Percentiles rank a stretch among this genome's conserved stretches.
phyloP scores from a whole-genome alignment of 2,113 vertebrate genomes.

The Pitta sordida region DNA sequence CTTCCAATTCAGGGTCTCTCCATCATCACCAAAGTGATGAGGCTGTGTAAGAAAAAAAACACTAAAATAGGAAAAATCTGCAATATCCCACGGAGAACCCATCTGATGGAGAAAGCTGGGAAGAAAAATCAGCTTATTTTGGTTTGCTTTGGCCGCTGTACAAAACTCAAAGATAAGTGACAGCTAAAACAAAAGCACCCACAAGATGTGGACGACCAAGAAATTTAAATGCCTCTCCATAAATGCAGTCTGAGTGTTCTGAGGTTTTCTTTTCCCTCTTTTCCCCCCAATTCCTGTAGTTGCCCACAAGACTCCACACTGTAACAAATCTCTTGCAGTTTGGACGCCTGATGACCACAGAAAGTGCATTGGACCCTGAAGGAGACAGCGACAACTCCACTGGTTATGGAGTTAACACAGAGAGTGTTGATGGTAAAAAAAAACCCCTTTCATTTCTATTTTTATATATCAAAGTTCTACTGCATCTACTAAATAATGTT shows the following conservation, averaged over 20 bases:
- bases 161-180: background rate
- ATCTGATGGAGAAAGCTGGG: background rate
- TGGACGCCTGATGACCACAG: slow-evolving; percentile 36
- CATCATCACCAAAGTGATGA: background rate
- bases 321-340: background rate
- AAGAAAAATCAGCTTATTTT: background rate
- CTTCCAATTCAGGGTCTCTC: background rate
- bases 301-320: background rate
- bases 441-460: background rate
- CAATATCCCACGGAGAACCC: background rate
- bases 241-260: background rate
- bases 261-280: background rate
- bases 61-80: background rate
- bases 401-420: background rate
- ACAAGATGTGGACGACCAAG: background rate
- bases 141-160: background rate
- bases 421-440: slow-evolving; percentile 35
- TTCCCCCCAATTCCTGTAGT: background rate
- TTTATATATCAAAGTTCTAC: background rate
- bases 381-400: background rate
- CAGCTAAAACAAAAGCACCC: background rate
- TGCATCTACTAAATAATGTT: background rate
- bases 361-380: background rate
- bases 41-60: background rate
- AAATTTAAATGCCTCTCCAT: background rate